Base-by-base conservation (phyloP, 1,140 invertebrate genomes). In the Diploscapter pachys region DNA sequence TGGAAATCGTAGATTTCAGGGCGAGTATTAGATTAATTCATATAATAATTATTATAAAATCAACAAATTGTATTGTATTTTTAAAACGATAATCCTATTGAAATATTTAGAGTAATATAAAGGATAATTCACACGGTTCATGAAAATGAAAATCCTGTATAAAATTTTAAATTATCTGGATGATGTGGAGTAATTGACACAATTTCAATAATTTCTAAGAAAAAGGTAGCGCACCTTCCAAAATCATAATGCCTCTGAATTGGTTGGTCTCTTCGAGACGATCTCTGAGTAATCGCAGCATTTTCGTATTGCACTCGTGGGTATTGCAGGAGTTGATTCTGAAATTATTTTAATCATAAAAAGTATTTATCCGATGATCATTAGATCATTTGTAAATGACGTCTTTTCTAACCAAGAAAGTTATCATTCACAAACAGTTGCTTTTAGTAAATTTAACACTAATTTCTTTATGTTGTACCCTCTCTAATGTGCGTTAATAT, bases 261-360 rank as follows among this genome's bases (percentile, higher is more conserved):
- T 74, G 68, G 64, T 74, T 64, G 48, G 73, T 74, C 51, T 69
- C 63, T 4, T 59, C 66, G 49, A 74, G 65, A 13, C 64, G 65
- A 54, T 74, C 73, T 55, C 73, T 52, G n/a, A 74, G 66, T 9
- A 74, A 65, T 74, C 56, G 53, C 73, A 74, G 55, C 50, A 74
- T 69, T 31, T 74, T 74, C 11, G 61, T 51, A n/a, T 65, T 64
- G 55, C 57, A 66, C 53, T 74, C 73, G 54, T 65, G 73, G 63
- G 73, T 57, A 31, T 74, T 74, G 49, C 54, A 68, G 3, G 73
- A 74, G 4, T 65, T 67, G 48, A 74, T 74, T 68, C 72, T 74
- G 65, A 65, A 74, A 64, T 64, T 5, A 64, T 50, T 64, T 13
- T 59, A 59, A 9, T 59, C 13, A 9, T 59, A 13, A 31, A 0